Conservation (phyloP, 2,113 vertebrate genomes). For the Murina feae region DNA sequence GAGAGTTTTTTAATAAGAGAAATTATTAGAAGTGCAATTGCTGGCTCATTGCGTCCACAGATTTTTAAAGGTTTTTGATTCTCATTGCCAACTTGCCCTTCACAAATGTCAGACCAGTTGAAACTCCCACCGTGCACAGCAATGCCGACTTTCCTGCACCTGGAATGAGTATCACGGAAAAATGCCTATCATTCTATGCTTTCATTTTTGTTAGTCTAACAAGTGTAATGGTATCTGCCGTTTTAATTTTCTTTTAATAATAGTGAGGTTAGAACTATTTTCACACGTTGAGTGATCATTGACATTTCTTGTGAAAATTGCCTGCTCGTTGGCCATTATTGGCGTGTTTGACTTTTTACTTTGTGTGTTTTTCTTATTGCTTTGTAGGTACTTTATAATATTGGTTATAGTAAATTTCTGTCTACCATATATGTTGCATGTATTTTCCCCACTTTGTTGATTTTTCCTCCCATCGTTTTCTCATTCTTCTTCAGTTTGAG, state of each 20-base stretch:
- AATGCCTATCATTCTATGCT: background rate
- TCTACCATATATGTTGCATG: background rate
- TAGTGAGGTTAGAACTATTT: background rate
- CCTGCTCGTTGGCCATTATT: background rate
- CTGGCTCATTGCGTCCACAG: background rate
- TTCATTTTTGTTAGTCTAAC: background rate
- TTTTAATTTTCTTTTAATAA: conserved; percentile 42
- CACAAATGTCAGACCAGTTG: background rate
- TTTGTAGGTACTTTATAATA: background rate
- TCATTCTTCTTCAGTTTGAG: background rate
- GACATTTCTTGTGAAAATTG: conserved; percentile 1
- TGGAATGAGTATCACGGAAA: background rate
- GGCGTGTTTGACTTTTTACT: background rate
- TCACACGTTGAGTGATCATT: background rate
- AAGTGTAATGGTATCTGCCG: background rate
- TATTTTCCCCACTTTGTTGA: background rate
- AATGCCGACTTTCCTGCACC: background rate
- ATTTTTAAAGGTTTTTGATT: background rate
- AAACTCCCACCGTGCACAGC: background rate
- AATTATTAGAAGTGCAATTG: background rate
- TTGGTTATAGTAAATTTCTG: background rate
- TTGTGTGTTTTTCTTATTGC: background rate
- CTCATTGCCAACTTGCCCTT: background rate
- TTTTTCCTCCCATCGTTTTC: background rate
- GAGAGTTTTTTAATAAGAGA: background rate